Base-by-base conservation (phyloP, 2,113 vertebrate species). In the Osmerus mordax region DNA sequence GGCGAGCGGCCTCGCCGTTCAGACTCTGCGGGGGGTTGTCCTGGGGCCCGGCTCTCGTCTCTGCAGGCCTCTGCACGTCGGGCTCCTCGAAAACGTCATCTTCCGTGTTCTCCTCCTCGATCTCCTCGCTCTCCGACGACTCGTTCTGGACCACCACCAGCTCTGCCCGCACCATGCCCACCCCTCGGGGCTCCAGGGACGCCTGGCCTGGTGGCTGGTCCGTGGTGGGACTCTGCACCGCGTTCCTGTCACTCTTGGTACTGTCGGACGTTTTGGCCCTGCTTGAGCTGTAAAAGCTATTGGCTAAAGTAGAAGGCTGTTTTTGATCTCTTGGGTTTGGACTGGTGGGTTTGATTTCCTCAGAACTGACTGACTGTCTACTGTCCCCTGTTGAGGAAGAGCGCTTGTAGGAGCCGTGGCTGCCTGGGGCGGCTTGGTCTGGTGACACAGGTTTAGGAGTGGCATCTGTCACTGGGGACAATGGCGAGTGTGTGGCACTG, bases 101-200 rank as follows among this genome's bases (percentile, higher is more conserved):
- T 41, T 88, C 88, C 64, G 82, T 69, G 19, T 63, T 65, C 6
- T 87, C 89, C 0, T 88, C 84, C 8, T 90, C 87, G 2, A 87
- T 89, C 54, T 91, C 90, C 12, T 92, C 93, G 53, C 90, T 90
- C 77, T 93, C 94, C 0, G 93, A 96, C 32, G 93, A 94, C 80
- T 95, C 94, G 60, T 91, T 92, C 83, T 93, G 91, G 75, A 93
- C 91, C 25, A 91, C 89, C 55, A 93, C 87, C 52, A 94, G 82
- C 73, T 95, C 94, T 1, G 91, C 85, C 3, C 89, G 87, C 64
- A 92, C 91, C 74, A 90, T 79, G 21, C 91, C 88, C 13, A 71
- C 71, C 1, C 84, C 83, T 52, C 67, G 73, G 69, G 87, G 77
- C 52, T 83, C 83, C 62, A 80, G n/a, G 18, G 87, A 59, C 18